Evolutionary conservation across 2,797 vertebrate species (phyloP), one percentile per base, ranked within the genome.

Genomic region (Pseudochirops cupreus): DNA sequence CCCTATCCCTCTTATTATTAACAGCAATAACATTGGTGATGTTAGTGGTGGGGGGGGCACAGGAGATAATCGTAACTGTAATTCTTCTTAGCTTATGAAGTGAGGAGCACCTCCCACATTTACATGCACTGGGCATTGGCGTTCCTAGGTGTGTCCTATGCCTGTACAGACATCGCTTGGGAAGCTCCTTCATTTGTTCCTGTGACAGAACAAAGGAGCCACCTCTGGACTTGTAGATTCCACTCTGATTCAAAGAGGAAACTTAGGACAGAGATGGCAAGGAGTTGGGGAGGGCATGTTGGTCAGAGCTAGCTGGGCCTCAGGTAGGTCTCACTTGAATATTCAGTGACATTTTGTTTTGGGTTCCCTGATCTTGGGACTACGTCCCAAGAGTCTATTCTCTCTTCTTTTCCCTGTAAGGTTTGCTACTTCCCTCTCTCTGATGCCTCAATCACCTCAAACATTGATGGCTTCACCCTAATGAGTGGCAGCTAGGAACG

Each of bases 401-500:
- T 90, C 0, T 55, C 74, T 46, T 3, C 0, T 33, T 82, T 0
- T 54, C 74, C 52, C 29, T 54, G 50, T 46, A 57, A 90, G 26
- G 74, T 91, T 5, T 1, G 24, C 39, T 57, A 58, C 11, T 13
- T 14, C 1, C 9, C 12, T n/a, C 29, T 16, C 3, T 11, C 52
- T 31, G 26, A 3, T 21, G 28, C 0, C 14, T 93, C 91, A 50
- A 33, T 87, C 54, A 50, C 94, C 94, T 94, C 59, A 31, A 46
- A 26, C 39, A 50, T 11, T 46, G 39, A 82, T 87, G 56, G 96
- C 89, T 89, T 5, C 90, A 94, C 90, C 5, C 12, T 54, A 82
- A 54, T 97, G 97, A 98, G 90, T 97, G 98, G 93, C 97, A 98
- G 97, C 74, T 14, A 4, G 92, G 1, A 53, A 29, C 29, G 39